Evolutionary conservation across 2,113 vertebrate genomes (phyloP), one percentile per base, ranked within the genome.

Genomic region (Silurus glanis): DNA sequence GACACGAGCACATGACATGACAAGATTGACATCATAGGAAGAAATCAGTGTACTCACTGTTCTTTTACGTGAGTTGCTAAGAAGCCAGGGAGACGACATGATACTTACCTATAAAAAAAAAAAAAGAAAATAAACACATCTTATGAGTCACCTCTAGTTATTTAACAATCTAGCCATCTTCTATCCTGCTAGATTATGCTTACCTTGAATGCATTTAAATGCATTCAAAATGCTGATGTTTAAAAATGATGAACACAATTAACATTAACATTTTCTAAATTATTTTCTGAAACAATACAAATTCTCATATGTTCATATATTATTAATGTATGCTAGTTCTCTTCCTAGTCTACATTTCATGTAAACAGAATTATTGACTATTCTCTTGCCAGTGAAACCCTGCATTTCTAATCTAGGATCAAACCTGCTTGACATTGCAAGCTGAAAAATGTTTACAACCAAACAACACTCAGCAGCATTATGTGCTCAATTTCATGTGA

Each of bases 1-100:
- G 9, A 80, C 56, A 61, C 23, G 4, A 61, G 28, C 0, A 25
- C 76, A 59, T 59, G 14, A 72, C 37, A 37, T 37, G 37, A 37
- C 37, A 37, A 37, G 37, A 37, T 37, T 37, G 37, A 37, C 47
- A 80, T 58, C 25, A 61, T 2, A 19, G 49, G 21, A 17, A 56
- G 19, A 21, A 62, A 55, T 61, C 21, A 56, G 59, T 47, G 12
- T 25, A 96, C 97, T 98, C 93, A 99, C 98, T 93, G 98, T 97
- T 97, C 98, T 96, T 94, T 99, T 99, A 86, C 98, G 96, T 92
- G 97, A 98, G 95, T 97, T 98, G 91, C 96, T 97, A 90, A 96
- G 95, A 93, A 98, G 95, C 97, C 98, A 99, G 93, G 97, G 97
- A 93, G 97, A 96, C 89, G 96, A 95, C 91, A 96, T 94, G 93